Evolutionary conservation across 2,888 invertebrate species (phyloP).

Genomic region (Ectropis crepuscularia): DNA sequence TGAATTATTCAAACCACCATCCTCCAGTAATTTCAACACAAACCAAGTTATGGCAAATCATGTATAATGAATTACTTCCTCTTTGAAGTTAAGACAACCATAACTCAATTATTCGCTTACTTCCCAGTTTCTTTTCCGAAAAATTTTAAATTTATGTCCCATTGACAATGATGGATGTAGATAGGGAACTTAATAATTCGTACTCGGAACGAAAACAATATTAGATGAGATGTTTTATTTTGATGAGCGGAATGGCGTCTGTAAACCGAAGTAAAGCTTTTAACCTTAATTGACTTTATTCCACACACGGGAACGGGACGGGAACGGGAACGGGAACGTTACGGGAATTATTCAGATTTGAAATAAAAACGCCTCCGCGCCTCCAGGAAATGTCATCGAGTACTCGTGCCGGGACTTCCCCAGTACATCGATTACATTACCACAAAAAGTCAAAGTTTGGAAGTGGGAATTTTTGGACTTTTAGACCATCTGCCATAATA

Average conservation of each 20-base stretch:
- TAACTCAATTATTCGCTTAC: background rate
- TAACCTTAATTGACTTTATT: background rate
- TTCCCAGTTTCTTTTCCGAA: background rate
- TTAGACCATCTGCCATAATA: too few species aligned
- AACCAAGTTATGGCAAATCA: slow-evolving; percentile 2
- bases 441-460: too few species aligned
- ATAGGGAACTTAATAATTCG: background rate
- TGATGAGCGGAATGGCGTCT: background rate
- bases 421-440: too few species aligned
- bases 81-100: slow-evolving; percentile 6
- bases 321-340: too few species aligned
- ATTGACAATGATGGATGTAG: background rate
- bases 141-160: background rate
- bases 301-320: too few species aligned
- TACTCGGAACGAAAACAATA: background rate
- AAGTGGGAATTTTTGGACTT: too few species aligned
- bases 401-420: too few species aligned
- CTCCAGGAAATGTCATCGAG: too few species aligned
- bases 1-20: slow-evolving; percentile 14
- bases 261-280: background rate
- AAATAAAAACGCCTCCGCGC: too few species aligned
- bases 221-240: background rate
- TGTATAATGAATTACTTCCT: slow-evolving; percentile 10
- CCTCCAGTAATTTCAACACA: slow-evolving; percentile 3
- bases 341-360: too few species aligned